These are phyloP conservation scores for Colletes gigas DNA, from an alignment of 1,140 invertebrate species.

Conservation along the genomic window DNA sequence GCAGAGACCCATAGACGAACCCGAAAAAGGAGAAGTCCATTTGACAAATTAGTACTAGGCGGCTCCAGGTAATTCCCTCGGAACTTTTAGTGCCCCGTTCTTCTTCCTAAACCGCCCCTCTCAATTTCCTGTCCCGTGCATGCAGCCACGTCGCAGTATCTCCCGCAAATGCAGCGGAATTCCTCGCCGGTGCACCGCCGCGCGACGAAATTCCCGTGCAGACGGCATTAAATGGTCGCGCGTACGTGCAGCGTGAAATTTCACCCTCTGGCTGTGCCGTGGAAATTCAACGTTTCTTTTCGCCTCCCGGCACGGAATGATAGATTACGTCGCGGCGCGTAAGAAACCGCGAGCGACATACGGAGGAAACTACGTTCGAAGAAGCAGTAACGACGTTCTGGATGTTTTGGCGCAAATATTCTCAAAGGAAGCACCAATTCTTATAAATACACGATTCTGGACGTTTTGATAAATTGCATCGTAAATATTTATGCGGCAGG, in stretches of 20 bases:
- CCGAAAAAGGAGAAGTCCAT: conserved; percentile 38
- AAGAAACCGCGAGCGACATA: not conserved
- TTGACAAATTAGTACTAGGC: conserved; percentile 45
- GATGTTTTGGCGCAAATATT: no score
- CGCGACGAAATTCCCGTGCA: conserved; percentile 22
- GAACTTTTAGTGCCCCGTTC: conserved; percentile 39
- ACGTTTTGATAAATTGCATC: no score
- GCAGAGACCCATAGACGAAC: not conserved
- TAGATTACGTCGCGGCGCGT: not conserved
- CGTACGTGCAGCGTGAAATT: conserved; percentile 45
- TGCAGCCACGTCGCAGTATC: not conserved
- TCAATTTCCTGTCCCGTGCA: conserved; percentile 8
- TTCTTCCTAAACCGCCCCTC: conserved; percentile 36
- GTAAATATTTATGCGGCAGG: no score
- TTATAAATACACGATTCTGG: no score
- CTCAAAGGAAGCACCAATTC: no score
- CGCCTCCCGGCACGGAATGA: not conserved
- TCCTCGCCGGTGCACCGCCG: conserved; percentile 1
- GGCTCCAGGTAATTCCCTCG: conserved; percentile 38
- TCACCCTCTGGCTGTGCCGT: conserved; percentile 21
- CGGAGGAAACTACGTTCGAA: not conserved
- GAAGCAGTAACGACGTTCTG: not conserved
- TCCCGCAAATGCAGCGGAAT: not conserved
- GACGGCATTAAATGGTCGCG: conserved; percentile 22
- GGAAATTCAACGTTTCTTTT: not conserved